Conservation (phyloP, 2,797 vertebrate genomes). For the Nannoperca obscura region DNA sequence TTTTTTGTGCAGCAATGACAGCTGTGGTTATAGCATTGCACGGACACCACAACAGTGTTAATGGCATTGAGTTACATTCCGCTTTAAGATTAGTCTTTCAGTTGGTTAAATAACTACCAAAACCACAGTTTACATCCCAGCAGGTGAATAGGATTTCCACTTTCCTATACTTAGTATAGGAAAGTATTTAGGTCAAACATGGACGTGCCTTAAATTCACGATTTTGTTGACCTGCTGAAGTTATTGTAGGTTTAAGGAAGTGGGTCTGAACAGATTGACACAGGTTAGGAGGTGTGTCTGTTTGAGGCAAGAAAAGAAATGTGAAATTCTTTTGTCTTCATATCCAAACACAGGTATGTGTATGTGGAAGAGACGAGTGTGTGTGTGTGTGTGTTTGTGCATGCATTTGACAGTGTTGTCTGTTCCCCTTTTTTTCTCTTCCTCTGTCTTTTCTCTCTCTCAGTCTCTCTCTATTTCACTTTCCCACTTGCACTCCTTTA, state of each 20-base stretch:
- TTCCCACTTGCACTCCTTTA: conserved; percentile 83
- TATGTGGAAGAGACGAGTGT: conserved; percentile 42
- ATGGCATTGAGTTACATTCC: conserved; percentile 7
- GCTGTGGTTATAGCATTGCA: conserved; percentile 8
- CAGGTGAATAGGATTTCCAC: not conserved
- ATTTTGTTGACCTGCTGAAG: conserved; percentile 45
- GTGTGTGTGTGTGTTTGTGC: conserved; percentile 60
- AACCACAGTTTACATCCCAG: conserved; percentile 2
- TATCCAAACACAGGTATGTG: conserved; percentile 71
- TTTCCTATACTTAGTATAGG: not conserved
- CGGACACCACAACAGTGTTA: not conserved
- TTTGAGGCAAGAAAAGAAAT: conserved; percentile 59
- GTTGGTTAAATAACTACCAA: conserved; percentile 3
- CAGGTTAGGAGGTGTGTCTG: conserved; percentile 51
- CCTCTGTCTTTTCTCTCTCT: conserved; percentile 56
- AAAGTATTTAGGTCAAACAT: conserved; percentile 37
- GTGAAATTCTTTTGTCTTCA: conserved; percentile 70
- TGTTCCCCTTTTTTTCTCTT: conserved; percentile 57
- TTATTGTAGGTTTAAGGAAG: conserved; percentile 47
- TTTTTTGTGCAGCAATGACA: conserved; percentile 14
- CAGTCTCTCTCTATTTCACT: conserved; percentile 68
- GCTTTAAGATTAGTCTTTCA: conserved; percentile 26
- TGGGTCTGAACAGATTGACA: conserved; percentile 58
- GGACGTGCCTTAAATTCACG: conserved; percentile 18
- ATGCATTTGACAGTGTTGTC: conserved; percentile 69